A percentile compares a stretch with the other conserved stretches of the same genome.
Evolutionary conservation across 1,140 invertebrate genomes (phyloP).

Genomic region (Eubasilissa regina): DNA sequence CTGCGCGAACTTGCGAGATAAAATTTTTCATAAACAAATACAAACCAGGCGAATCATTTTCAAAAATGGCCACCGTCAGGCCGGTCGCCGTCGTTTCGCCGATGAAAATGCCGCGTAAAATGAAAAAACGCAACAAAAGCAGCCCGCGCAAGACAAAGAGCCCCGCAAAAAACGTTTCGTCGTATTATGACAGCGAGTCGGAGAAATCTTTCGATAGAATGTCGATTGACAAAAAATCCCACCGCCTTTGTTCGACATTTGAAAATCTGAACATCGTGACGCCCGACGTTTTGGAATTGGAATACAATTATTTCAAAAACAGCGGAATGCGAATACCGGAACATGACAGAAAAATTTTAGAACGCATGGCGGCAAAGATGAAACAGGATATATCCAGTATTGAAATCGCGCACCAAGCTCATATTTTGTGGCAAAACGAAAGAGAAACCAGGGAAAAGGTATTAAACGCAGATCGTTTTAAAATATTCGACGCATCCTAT

Average conservation of each 20-base stretch:
- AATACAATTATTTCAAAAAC: not conserved
- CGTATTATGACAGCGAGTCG: slow-evolving; percentile 7
- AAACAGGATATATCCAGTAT: slow-evolving; percentile 44
- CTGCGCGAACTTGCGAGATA: too few relatives aligned
- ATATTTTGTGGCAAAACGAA: slow-evolving; percentile 54
- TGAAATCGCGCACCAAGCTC: slow-evolving; percentile 51
- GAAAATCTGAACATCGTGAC: slow-evolving; percentile 32
- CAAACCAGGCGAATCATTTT: not conserved
- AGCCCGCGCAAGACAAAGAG: slow-evolving; percentile 41
- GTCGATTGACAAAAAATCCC: not conserved
- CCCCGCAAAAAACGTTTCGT: slow-evolving; percentile 7
- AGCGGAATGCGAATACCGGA: slow-evolving; percentile 47
- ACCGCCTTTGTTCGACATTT: slow-evolving; percentile 43
- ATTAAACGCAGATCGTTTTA: slow-evolving; percentile 12
- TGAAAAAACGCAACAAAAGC: slow-evolving; percentile 46
- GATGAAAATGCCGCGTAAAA: slow-evolving; percentile 54
- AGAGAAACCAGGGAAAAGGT: slow-evolving; percentile 46
- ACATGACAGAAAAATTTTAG: slow-evolving; percentile 55
- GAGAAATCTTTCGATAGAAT: slow-evolving; percentile 28
- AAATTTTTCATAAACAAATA: not conserved
- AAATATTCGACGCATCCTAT: too few relatives aligned
- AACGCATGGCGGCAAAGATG: slow-evolving; percentile 55
- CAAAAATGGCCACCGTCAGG: slow-evolving; percentile 39
- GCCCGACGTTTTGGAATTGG: slow-evolving; percentile 12
- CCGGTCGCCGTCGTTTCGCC: slow-evolving; percentile 55